Evolutionary conservation across 2,888 invertebrate species (phyloP), one percentile per base, ranked within the genome.

Genomic region (Acleris literana): DNA sequence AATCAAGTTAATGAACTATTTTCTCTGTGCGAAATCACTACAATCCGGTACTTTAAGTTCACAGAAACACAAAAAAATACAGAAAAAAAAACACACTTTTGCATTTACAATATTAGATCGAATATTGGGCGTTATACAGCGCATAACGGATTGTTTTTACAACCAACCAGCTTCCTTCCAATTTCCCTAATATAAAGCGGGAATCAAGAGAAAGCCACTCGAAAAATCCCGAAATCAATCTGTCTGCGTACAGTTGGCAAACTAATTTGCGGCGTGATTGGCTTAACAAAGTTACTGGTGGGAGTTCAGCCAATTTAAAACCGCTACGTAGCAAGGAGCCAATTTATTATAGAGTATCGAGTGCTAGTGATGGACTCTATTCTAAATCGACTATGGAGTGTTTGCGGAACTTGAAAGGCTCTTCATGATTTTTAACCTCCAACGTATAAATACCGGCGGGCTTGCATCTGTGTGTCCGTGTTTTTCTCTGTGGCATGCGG

Each of bases 231-330:
- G 16, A 49, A 61, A 61, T 59, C 49, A 61, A 65, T 61, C 55
- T 43, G 51, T 22, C 63, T 17, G 56, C 13, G 59, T 55, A 56
- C 20, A 58, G 44, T 54, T 7, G 51, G 46, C 64, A 64, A 59
- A 60, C 56, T 65, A 65, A 65, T 60, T 60, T 51, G 49, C 25
- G 39, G 13, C 46, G 56, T 18, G 65, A 61, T 61, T 51, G 65
- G 29, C 60, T 55, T 52, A 60, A 61, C 65, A 29, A 65, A 44
- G 65, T 65, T 56, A 61, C 25, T 20, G 51, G 48, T 39, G 39
- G n/a, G 39, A 51, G 58, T 52, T 44, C 66, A 53, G 62, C 62
- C 66, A 61, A 62, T 65, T 61, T 62, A 61, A 57, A 57, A 62
- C 46, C 51, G 56, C 61, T 25, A 49, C 51, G 43, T 39, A 39